Percentiles rank a stretch among this genome's conserved stretches.
These are phyloP conservation scores for Smittia aterrima DNA, from an alignment of 2,888 invertebrate species.

Conservation along the genomic window DNA sequence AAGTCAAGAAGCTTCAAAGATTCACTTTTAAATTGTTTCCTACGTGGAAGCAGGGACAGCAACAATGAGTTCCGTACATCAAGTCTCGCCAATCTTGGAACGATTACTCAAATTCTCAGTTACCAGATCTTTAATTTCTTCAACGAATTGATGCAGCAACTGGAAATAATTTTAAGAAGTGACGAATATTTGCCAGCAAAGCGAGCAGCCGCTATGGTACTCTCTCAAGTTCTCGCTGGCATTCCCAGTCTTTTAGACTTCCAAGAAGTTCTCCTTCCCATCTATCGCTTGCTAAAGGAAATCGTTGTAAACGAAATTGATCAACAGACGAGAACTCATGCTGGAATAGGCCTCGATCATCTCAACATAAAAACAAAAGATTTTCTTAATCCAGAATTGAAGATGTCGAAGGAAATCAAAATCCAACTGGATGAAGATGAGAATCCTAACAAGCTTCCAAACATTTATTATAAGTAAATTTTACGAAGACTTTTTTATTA, in stretches of 20 bases:
- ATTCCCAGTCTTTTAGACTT: constrained; percentile 51
- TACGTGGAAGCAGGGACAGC: constrained; percentile 48
- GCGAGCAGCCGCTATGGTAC: constrained; percentile 50
- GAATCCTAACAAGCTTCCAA: constrained; percentile 15
- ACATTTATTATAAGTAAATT: constrained; percentile 30
- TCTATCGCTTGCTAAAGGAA: constrained; percentile 49
- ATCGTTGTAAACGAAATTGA: constrained; percentile 49
- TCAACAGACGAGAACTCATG: constrained; percentile 50
- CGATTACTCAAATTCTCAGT: constrained; percentile 49
- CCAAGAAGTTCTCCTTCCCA: constrained; percentile 51
- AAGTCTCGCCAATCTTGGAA: constrained; percentile 51
- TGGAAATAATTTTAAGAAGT: constrained; percentile 47
- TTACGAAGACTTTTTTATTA: background rate
- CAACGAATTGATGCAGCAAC: constrained; percentile 47
- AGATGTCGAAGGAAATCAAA: constrained; percentile 49
- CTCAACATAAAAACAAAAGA: constrained; percentile 50
- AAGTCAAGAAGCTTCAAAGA: constrained; percentile 45
- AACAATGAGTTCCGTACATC: constrained; percentile 51
- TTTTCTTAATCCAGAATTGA: constrained; percentile 46
- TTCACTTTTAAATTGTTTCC: constrained; percentile 50
- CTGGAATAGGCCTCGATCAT: constrained; percentile 49
- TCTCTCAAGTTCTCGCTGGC: constrained; percentile 50
- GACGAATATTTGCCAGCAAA: constrained; percentile 51
- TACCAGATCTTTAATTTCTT: constrained; percentile 53
- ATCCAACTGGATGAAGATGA: constrained; percentile 44